Conservation (phyloP, 1,140 invertebrate genomes). For the Diorhabda carinulata region DNA sequence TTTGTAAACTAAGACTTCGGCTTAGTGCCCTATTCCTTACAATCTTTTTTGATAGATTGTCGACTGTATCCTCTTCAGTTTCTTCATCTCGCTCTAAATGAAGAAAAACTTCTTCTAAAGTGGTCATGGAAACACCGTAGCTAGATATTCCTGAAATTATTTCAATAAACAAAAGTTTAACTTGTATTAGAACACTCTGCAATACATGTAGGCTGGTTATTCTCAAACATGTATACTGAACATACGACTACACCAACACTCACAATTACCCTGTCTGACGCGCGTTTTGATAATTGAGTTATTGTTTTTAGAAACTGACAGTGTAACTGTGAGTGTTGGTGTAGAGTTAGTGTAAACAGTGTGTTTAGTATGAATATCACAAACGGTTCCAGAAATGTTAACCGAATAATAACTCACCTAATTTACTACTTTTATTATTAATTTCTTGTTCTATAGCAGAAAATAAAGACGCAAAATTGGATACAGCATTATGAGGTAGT, state of each 20-base stretch:
- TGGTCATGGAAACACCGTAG: conserved; percentile 91
- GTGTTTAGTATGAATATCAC: too few relatives aligned
- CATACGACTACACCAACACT: too few relatives aligned
- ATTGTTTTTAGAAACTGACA: too few relatives aligned
- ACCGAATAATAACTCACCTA: conserved; percentile 47
- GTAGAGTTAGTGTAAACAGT: too few relatives aligned
- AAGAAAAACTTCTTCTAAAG: conserved; percentile 83
- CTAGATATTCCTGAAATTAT: conserved; percentile 67
- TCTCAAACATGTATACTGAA: too few relatives aligned
- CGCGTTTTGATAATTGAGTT: too few relatives aligned
- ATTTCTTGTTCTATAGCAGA: conserved; percentile 71
- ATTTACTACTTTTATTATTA: conserved; percentile 55
- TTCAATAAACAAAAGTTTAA: background rate
- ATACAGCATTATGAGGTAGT: conserved; percentile 68
- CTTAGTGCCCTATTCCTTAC: conserved; percentile 66
- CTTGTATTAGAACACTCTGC: too few relatives aligned
- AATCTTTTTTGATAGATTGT: conserved; percentile 69
- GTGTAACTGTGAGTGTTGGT: too few relatives aligned
- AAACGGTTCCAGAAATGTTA: too few relatives aligned
- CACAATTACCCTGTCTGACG: too few relatives aligned
- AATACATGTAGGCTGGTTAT: too few relatives aligned
- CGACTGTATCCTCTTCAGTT: conserved; percentile 59
- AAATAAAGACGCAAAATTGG: conserved; percentile 70
- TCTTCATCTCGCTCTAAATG: conserved; percentile 70
- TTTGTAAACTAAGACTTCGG: conserved; percentile 64